phyloP scores from a whole-genome alignment of 2,113 vertebrate species.

The Oreochromis aureus region DNA sequence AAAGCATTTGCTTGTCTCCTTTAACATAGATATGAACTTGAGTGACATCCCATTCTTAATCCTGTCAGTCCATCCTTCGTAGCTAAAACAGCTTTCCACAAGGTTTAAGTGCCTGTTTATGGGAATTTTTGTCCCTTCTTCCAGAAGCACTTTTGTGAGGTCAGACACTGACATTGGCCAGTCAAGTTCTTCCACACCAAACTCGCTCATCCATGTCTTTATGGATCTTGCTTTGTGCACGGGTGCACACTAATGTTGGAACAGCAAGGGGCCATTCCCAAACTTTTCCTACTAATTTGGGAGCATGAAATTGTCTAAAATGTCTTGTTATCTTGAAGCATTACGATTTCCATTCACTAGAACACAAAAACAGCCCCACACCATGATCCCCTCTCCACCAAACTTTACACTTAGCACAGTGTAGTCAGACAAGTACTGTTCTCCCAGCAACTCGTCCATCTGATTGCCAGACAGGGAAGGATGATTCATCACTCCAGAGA shows the following conservation, averaged over 20 bases:
- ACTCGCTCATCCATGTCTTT: not conserved
- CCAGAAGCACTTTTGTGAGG: not conserved
- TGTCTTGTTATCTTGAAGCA: not conserved
- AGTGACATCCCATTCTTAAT: not conserved
- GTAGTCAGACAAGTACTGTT: not conserved
- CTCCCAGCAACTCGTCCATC: not conserved
- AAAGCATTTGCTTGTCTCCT: not conserved
- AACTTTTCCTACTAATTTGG: not conserved
- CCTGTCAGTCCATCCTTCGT: not conserved
- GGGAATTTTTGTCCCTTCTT: not conserved
- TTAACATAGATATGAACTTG: not conserved
- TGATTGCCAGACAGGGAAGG: not conserved
- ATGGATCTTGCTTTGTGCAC: not conserved
- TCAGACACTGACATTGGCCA: not conserved
- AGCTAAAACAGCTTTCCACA: not conserved
- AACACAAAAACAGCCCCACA: not conserved
- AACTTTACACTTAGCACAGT: not conserved
- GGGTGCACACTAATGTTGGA: not conserved
- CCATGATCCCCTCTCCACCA: not conserved
- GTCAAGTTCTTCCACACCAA: not conserved
- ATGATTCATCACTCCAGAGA: not conserved
- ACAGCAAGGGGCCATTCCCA: not conserved
- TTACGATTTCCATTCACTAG: not conserved
- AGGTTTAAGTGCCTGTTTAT: not conserved
- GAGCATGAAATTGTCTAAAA: not conserved